Base-by-base conservation (phyloP, 2,888 invertebrate species). In the Oeneis ivallda region DNA sequence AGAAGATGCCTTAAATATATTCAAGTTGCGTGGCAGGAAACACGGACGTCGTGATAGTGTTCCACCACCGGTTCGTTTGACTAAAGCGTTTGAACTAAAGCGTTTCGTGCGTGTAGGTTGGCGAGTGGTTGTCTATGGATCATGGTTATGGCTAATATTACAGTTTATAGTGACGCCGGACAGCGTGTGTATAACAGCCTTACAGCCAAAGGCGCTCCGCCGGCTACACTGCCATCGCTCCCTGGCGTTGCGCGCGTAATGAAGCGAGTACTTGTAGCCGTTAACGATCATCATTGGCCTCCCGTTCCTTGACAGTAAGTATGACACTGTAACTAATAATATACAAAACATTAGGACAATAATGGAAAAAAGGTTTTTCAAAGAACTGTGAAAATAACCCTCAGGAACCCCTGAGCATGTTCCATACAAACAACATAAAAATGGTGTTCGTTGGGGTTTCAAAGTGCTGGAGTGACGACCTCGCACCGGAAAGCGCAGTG, bases 181-280 rank as follows among this genome's bases (percentile, higher is more conserved):
- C 1, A 71, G 66, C 10, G 78, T 79, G 19, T 83, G 82, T 15
- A 87, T 74, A 0, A 81, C 83, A 0, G 87, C 86, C 68, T 85
- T 86, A 60, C 87, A 87, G 0, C 85, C 86, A 53, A 78, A 85
- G 62, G 79, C 79, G 52, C 84, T 84, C n/a, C 86, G 72, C 39
- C 84, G 76, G 43, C 82, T 84, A 65, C 87, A 87, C 67, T 84
- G 82, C 87, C 87, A 87, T 2, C 86, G 72, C 52, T 81, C 79
- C 45, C 79, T 84, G 19, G 74, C 71, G 43, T 83, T 83, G 39
- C 83, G 70, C 0, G 78, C 70, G 71, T 86, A 86, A 62, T 86
- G 85, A 6, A 85, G 68, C 0, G 85, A 85, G 60, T 81, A 86
- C 65, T 74, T 81, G 71, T 83, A 85, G 0, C 86, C 86, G 9